phyloP scores from a whole-genome alignment of 64 coral and sea anemone genomes.

The Montipora capricornis region DNA sequence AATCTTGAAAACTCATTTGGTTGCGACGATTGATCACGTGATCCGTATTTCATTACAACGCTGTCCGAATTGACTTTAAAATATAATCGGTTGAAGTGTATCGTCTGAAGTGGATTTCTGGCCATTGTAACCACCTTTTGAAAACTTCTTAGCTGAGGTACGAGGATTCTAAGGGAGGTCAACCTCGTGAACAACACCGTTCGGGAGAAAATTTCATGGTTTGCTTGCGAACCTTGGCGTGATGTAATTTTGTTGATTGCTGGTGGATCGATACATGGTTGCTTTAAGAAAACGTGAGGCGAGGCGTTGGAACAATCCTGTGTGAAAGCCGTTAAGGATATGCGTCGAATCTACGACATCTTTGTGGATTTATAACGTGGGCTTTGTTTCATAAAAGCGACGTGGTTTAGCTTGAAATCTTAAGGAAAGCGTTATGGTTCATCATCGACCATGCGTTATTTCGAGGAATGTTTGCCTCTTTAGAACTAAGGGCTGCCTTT shows the following conservation, averaged over 20 bases:
- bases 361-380: not conserved
- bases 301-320: not conserved
- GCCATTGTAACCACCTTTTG: not conserved
- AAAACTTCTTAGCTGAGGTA: not conserved
- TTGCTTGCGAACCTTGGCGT: not conserved
- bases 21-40: conserved; percentile 62
- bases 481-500: conserved; percentile 1
- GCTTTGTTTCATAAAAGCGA: not conserved
- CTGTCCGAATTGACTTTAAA: conserved; percentile 16
- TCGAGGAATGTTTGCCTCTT: conserved; percentile 35
- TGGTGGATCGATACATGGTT: conserved; percentile 31
- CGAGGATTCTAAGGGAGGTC: not conserved
- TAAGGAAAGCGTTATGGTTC: not conserved
- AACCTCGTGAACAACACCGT: not conserved
- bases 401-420: not conserved
- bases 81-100: not conserved
- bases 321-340: not conserved
- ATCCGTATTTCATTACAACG: conserved; percentile 33
- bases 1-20: conserved; percentile 44
- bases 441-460: not conserved
- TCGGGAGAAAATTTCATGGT: not conserved
- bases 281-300: not conserved
- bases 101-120: not conserved
- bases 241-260: conserved; percentile 17
- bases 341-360: not conserved